A percentile compares a stretch with the other conserved stretches of the same genome.
Evolutionary conservation across 2,888 invertebrate species (phyloP).

Genomic region (Rhyacophila evoluta): DNA sequence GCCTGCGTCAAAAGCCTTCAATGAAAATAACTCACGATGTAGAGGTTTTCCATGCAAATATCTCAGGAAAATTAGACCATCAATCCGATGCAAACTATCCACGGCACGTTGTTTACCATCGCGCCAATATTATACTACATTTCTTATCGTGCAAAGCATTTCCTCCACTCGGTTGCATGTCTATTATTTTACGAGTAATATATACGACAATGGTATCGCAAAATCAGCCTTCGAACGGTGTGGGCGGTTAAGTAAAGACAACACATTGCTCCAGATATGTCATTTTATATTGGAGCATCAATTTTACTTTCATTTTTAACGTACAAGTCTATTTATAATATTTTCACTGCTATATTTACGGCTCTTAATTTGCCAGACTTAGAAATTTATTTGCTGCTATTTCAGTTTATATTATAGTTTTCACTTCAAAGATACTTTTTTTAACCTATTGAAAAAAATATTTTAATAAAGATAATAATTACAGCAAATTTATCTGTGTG

Average conservation of each 20-base stretch:
- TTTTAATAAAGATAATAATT: too few relatives aligned
- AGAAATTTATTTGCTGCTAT: too few relatives aligned
- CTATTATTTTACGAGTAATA: background rate
- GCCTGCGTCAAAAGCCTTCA: background rate
- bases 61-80: background rate
- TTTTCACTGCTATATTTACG: too few relatives aligned
- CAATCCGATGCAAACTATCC: background rate
- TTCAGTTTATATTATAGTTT: too few relatives aligned
- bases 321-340: too few relatives aligned
- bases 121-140: background rate
- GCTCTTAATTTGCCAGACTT: too few relatives aligned
- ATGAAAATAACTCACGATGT: background rate
- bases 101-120: slow-evolving; percentile 6
- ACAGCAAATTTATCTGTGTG: too few relatives aligned
- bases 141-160: background rate
- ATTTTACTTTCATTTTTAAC: too few relatives aligned
- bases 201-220: background rate
- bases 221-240: background rate
- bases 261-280: too few relatives aligned
- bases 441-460: too few relatives aligned
- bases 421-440: too few relatives aligned
- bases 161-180: slow-evolving; percentile 9
- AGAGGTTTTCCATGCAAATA: slow-evolving; percentile 6
- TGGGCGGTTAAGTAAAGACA: background rate
- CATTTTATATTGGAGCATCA: too few relatives aligned